Conservation (phyloP, 2,113 vertebrate species). For the Forbesichthys papilliferus region DNA sequence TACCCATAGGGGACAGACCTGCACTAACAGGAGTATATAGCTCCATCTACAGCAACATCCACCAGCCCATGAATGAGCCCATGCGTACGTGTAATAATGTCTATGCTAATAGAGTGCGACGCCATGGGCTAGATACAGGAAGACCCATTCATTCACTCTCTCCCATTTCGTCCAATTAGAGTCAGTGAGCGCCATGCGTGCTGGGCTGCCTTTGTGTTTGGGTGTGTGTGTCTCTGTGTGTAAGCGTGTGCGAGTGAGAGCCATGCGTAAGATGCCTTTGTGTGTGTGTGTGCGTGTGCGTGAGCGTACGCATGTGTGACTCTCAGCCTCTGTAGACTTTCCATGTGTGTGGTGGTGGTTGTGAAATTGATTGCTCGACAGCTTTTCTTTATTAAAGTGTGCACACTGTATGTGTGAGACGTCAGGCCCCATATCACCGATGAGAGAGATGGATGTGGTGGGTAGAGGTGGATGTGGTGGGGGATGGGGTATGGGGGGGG, state of each 20-base stretch:
- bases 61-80: constrained; percentile 43
- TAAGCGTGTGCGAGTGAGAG: constrained; percentile 21
- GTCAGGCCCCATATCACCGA: neutral
- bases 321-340: constrained; percentile 20
- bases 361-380: constrained; percentile 41
- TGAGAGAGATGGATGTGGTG: too few species aligned
- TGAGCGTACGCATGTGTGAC: neutral
- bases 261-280: constrained; percentile 5
- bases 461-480: too few species aligned
- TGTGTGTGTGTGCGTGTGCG: constrained; percentile 5
- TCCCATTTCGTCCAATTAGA: constrained; percentile 41
- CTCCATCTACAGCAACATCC: constrained; percentile 6
- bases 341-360: neutral
- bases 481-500: too few species aligned
- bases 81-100: constrained; percentile 42
- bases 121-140: constrained; percentile 55
- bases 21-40: too few species aligned
- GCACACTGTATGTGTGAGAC: constrained; percentile 3
- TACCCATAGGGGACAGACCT: too few species aligned
- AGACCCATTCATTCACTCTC: constrained; percentile 52
- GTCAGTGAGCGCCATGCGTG: constrained; percentile 27
- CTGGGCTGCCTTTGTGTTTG: constrained; percentile 15
- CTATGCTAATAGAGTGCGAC: constrained; percentile 17
- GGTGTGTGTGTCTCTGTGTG: constrained; percentile 6
- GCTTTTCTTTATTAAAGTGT: constrained; percentile 31